These are phyloP conservation scores for Iselma pallidipennis DNA, from an alignment of 2,888 invertebrate species.

Conservation along the genomic window DNA sequence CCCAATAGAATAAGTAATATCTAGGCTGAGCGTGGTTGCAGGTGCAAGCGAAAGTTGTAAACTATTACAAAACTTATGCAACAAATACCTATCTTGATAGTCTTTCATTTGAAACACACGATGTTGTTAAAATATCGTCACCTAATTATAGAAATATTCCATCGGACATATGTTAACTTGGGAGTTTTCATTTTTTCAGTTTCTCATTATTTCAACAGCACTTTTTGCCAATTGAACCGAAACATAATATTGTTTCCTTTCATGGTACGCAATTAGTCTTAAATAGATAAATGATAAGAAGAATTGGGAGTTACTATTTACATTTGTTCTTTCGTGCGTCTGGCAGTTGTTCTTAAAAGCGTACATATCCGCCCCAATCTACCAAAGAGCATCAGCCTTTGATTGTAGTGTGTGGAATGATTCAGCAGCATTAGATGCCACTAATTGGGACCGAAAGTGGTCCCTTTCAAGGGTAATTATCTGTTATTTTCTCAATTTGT, in stretches of 20 bases:
- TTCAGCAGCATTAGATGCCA: slow-evolving; percentile 43
- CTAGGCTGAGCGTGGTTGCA: background rate
- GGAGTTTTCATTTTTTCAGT: background rate
- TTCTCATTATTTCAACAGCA: background rate
- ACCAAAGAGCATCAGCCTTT: slow-evolving; percentile 14
- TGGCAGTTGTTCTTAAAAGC: slow-evolving; percentile 8
- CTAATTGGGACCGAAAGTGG: slow-evolving; percentile 46
- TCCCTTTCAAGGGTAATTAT: slow-evolving; percentile 45
- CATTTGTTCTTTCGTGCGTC: slow-evolving; percentile 8
- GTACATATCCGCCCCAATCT: background rate
- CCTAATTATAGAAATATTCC: background rate
- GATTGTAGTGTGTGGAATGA: slow-evolving; percentile 40
- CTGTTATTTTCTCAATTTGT: slow-evolving; percentile 46
- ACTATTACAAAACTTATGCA: background rate
- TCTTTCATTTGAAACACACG: background rate
- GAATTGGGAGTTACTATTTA: slow-evolving; percentile 4
- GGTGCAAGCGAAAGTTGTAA: background rate
- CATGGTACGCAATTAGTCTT: slow-evolving; percentile 3
- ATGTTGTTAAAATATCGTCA: background rate
- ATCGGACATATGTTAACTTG: background rate
- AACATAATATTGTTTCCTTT: slow-evolving; percentile 1
- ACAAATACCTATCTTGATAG: background rate
- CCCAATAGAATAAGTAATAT: background rate
- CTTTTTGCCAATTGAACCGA: background rate
- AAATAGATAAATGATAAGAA: slow-evolving; percentile 9